These are phyloP conservation scores for Heliopora coerulea DNA, from an alignment of 92 coral and sea anemone species.

Conservation along the genomic window DNA sequence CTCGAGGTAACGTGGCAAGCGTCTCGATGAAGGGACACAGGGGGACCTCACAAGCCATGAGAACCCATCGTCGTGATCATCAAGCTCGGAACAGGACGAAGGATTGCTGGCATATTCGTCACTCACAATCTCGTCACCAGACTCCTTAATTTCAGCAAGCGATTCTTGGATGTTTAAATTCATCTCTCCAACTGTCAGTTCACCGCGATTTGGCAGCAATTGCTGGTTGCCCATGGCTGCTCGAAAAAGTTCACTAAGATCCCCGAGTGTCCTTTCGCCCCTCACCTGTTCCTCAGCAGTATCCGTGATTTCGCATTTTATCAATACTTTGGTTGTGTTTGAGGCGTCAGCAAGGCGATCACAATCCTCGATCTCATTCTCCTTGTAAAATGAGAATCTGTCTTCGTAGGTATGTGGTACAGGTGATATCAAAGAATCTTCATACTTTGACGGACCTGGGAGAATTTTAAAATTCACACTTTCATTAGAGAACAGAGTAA, in stretches of 20 bases:
- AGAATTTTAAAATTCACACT: neutral
- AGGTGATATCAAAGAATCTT: slow-evolving; percentile 5
- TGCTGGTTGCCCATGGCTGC: slow-evolving; percentile 28
- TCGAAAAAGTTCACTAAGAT: slow-evolving; percentile 28
- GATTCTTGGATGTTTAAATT: neutral
- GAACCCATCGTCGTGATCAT: neutral
- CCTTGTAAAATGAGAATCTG: slow-evolving; percentile 9
- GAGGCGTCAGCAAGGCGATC: neutral
- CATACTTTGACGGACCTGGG: neutral
- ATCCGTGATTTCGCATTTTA: neutral
- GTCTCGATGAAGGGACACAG: slow-evolving; percentile 43
- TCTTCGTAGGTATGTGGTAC: neutral
- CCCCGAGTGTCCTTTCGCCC: slow-evolving; percentile 20
- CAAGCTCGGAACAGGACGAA: slow-evolving; percentile 27
- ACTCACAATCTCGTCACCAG: slow-evolving; percentile 35
- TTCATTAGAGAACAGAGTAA: too few relatives aligned
- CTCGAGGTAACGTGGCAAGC: slow-evolving; percentile 47
- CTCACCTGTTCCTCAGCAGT: neutral
- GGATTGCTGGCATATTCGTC: slow-evolving; percentile 45
- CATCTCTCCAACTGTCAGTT: neutral
- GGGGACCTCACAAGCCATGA: slow-evolving; percentile 41
- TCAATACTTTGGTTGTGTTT: neutral
- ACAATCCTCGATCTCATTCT: neutral
- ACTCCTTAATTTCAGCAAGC: neutral
- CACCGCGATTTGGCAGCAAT: neutral